These are phyloP conservation scores for Danionella cerebrum DNA, from an alignment of 2,113 vertebrate species.

Conservation along the genomic window DNA sequence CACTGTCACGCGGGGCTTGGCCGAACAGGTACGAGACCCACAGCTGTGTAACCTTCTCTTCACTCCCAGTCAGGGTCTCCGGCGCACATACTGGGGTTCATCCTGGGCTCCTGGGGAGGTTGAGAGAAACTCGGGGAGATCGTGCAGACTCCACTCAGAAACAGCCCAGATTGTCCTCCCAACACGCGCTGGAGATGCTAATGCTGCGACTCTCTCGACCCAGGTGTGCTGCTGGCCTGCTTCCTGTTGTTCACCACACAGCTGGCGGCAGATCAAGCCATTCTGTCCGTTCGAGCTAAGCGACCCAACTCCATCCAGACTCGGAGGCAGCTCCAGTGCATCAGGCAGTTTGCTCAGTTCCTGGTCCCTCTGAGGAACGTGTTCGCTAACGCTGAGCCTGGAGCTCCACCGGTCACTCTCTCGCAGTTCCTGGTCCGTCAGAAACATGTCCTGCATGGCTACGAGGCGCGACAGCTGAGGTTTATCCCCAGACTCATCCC, in stretches of 20 bases:
- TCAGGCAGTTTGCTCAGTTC: conserved; percentile 84
- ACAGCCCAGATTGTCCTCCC: too few relatives aligned
- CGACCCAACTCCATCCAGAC: conserved; percentile 90
- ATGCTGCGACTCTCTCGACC: background rate
- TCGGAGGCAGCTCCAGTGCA: conserved; percentile 79
- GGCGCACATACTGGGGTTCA: too few relatives aligned
- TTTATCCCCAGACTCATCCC: conserved; percentile 84
- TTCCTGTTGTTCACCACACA: conserved; percentile 84
- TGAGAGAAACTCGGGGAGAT: too few relatives aligned
- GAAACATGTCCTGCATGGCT: conserved; percentile 84
- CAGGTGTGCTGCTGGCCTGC: conserved; percentile 89
- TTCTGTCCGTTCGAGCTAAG: conserved; percentile 82
- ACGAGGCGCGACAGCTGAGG: conserved; percentile 80
- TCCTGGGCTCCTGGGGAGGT: too few relatives aligned
- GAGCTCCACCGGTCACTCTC: conserved; percentile 72
- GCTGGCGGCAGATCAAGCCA: conserved; percentile 90
- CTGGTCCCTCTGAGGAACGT: conserved; percentile 79
- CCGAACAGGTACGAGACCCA: conserved; percentile 76
- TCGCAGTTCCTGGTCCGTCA: conserved; percentile 85
- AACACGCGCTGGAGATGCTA: too few relatives aligned
- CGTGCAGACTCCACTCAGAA: too few relatives aligned
- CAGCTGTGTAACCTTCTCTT: too few relatives aligned
- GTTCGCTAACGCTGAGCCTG: conserved; percentile 78
- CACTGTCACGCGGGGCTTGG: conserved; percentile 95
- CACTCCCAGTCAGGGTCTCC: too few relatives aligned